Conservation (phyloP, 2,888 invertebrate genomes). For the Graphium colonna region DNA sequence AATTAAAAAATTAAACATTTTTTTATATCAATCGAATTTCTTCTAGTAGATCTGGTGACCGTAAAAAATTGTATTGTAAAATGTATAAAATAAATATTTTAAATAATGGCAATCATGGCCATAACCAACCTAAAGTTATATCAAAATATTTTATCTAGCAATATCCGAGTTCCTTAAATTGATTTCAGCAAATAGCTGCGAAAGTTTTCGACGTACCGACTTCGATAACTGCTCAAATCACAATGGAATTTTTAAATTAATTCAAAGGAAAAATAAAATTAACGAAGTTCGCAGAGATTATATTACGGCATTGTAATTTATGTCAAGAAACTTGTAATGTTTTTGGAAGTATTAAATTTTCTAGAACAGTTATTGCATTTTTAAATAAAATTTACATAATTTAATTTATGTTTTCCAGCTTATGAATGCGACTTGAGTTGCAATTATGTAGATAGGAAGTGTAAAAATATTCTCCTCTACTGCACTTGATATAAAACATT, state of each 20-base stretch:
- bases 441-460: too few species aligned
- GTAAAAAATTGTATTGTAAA: not conserved
- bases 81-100: too few species aligned
- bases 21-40: not conserved
- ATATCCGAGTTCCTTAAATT: slow-evolving; percentile 57
- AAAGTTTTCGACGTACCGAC: slow-evolving; percentile 63
- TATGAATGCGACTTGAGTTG: too few species aligned
- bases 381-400: slow-evolving; percentile 12
- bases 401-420: not conserved
- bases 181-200: slow-evolving; percentile 60
- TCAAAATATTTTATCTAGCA: slow-evolving; percentile 33
- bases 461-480: too few species aligned
- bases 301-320: slow-evolving; percentile 71
- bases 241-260: slow-evolving; percentile 75
- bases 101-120: too few species aligned
- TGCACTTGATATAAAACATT: too few species aligned
- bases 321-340: slow-evolving; percentile 64
- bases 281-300: slow-evolving; percentile 67
- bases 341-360: slow-evolving; percentile 36
- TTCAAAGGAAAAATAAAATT: slow-evolving; percentile 76
- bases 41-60: not conserved
- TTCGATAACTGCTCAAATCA: slow-evolving; percentile 71
- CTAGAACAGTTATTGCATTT: slow-evolving; percentile 20
- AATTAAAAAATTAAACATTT: not conserved
- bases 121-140: not conserved